Conservation (phyloP, 2,113 vertebrate species). For the Oophaga pumilio region DNA sequence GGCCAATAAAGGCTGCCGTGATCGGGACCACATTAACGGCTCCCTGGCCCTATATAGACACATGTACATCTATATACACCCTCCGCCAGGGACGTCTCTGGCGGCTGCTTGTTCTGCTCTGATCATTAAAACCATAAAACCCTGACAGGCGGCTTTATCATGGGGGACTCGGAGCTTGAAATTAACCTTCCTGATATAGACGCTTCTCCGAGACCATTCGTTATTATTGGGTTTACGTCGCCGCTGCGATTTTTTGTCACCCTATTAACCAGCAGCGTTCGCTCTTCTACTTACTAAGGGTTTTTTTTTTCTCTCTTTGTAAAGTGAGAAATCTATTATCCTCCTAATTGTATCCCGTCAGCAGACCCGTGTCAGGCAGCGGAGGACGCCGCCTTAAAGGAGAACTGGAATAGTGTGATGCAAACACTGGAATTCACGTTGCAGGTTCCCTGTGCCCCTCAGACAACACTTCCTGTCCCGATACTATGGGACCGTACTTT, state of each 20-base stretch:
- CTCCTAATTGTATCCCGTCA: background rate
- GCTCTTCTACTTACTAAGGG: background rate
- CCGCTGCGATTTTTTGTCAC: background rate
- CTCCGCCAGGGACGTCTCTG: background rate
- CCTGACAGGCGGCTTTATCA: slow-evolving; percentile 9
- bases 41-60: background rate
- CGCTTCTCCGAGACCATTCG: background rate
- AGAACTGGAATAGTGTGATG: background rate
- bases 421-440: background rate
- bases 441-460: background rate
- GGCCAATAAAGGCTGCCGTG: background rate
- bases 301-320: too few relatives aligned
- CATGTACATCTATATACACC: background rate
- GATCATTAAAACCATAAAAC: slow-evolving; percentile 16
- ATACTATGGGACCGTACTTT: too few relatives aligned
- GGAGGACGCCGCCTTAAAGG: background rate
- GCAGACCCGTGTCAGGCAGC: background rate
- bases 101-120: background rate
- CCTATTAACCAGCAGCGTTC: background rate
- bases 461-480: background rate
- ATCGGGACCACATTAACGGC: background rate
- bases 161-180: slow-evolving; percentile 24
- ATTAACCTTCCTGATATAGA: slow-evolving; percentile 27
- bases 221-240: slow-evolving; percentile 2
- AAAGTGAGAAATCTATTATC: background rate